Conservation (phyloP, 2,797 vertebrate genomes). For the Notamacropus eugenii region DNA sequence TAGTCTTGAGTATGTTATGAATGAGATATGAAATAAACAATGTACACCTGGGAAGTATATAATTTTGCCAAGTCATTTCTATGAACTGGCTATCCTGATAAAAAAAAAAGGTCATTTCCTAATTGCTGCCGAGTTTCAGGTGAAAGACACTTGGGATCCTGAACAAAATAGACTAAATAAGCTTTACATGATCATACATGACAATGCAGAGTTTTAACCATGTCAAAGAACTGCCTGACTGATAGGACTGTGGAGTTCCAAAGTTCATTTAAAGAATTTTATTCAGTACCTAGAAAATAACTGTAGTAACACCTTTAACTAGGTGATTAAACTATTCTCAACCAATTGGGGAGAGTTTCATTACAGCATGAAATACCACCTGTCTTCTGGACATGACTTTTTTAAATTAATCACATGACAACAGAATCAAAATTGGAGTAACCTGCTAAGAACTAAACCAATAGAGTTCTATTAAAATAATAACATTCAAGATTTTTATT, state of each 20-base stretch:
- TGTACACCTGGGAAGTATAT: neutral
- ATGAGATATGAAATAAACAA: slow-evolving; percentile 29
- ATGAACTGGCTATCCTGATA: neutral
- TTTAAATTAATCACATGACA: neutral
- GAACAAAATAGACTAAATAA: neutral
- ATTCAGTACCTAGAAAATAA: neutral
- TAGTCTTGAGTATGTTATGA: slow-evolving; percentile 7
- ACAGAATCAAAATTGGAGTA: neutral
- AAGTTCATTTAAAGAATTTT: neutral
- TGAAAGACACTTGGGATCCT: neutral
- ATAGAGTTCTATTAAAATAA: neutral
- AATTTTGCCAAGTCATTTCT: neutral
- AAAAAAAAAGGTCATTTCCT: neutral
- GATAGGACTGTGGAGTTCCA: neutral
- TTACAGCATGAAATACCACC: neutral
- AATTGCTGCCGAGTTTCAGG: neutral
- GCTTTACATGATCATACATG: neutral
- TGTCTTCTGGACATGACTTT: neutral
- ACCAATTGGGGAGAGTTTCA: neutral
- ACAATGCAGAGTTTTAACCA: neutral
- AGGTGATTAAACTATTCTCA: neutral
- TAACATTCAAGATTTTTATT: neutral
- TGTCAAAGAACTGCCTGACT: neutral
- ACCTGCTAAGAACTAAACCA: neutral
- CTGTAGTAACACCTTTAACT: neutral